Base-by-base conservation (phyloP, 2,888 invertebrate species). In the Macrophya annulata region DNA sequence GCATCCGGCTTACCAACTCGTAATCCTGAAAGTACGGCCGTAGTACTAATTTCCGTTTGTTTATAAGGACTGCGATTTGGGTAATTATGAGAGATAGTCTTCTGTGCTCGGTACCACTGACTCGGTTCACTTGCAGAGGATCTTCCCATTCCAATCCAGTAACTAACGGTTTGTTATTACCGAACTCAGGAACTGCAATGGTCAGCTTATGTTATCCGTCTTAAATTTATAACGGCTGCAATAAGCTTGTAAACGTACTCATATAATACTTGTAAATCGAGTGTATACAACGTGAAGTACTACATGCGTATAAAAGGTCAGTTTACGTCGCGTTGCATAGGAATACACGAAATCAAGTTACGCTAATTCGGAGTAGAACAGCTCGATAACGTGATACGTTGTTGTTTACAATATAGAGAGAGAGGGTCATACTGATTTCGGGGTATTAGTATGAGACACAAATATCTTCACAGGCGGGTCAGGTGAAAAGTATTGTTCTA, bases 11-110 rank as follows among this genome's bases (percentile, higher is more conserved):
- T 90, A 96, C 96, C 93, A 96, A 92, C 90, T 96, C 96, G 88
- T 96, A 96, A 91, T 96, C 96, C 92, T 96, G 96, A 92, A 96
- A 96, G 93, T 97, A 97, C 0, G 97, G 97, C 88, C 95, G 94
- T 81, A 97, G 93, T 0, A 96, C 95, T 55, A 97, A 92, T 89
- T 96, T 95, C 4, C 95, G 93, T 88, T 94, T 92, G 77, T 94
- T 94, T 25, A 95, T 93, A 3, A 94, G 90, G 59, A 95, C 94
- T 0, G 97, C 97, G 86, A 97, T 96, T 94, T 97, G 97, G 85
- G 96, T 95, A 6, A 97, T 94, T 85, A 97, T 94, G 85, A 97
- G 94, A 93, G 96, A 96, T 12, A 97, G 93, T 48, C 95, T 94
- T 43, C 96, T 95, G 89, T 96, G 95, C 92, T 97, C 97, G 88